phyloP scores from a whole-genome alignment of 2,888 invertebrate species.

The Dioctria linearis region DNA sequence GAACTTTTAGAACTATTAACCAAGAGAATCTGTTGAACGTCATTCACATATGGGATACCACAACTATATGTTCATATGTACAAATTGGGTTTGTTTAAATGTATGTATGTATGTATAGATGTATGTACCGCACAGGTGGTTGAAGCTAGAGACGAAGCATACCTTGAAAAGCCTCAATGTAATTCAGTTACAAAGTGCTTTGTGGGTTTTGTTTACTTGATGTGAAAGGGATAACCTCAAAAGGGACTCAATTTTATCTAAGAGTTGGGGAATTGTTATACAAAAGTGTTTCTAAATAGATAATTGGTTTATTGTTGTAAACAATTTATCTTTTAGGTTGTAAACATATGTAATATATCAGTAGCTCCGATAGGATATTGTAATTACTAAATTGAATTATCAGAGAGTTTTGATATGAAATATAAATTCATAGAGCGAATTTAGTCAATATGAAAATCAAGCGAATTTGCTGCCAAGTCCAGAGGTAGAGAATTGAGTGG shows the following conservation, averaged over 20 bases:
- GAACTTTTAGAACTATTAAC: conserved; percentile 46
- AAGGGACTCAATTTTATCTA: conserved; percentile 1
- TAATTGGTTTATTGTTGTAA: conserved; percentile 49
- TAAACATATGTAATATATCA: not conserved
- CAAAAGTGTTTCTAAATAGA: not conserved
- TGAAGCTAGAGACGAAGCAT: not conserved
- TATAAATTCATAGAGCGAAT: not conserved
- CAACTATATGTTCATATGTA: conserved; percentile 8
- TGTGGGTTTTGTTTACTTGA: conserved; percentile 9
- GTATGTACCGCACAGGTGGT: conserved; percentile 26
- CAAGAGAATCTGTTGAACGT: conserved; percentile 35
- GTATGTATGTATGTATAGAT: not conserved
- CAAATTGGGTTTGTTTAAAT: not conserved
- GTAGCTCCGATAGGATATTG: not conserved
- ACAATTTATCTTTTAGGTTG: conserved; percentile 5
- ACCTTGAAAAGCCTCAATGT: conserved; percentile 21
- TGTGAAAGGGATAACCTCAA: conserved; percentile 21
- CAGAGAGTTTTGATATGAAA: not conserved
- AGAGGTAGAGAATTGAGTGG: too few relatives aligned
- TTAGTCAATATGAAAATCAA: too few relatives aligned
- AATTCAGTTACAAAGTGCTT: conserved; percentile 44
- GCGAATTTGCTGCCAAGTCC: too few relatives aligned
- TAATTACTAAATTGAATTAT: not conserved
- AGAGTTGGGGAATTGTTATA: conserved; percentile 18
- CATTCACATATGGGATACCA: conserved; percentile 27